Base-by-base conservation (phyloP, 2,888 invertebrate species). In the Polymixis flavicincta region DNA sequence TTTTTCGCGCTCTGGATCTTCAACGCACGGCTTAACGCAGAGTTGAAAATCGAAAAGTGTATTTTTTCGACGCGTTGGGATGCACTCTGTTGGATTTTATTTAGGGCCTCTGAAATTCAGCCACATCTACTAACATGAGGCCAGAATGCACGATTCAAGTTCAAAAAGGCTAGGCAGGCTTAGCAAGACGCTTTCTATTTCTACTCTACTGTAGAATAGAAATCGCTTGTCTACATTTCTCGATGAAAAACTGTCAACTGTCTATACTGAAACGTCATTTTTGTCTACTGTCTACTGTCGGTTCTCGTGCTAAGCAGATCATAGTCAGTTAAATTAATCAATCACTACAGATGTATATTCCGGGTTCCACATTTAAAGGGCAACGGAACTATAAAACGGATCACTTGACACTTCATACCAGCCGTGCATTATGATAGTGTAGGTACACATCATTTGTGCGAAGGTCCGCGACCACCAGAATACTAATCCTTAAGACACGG, bases 401-500 rank as follows among this genome's bases (percentile, higher is more conserved):
- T 55, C 13, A 42, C 59, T n/a, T 52, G 22, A 42, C 45, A 73
- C 9, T 48, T n/a, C 25, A 22, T 32, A 55, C 55, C 19, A 32
- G 11, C 17, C 57, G 22, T 57, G 68, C 68, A 72, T 78, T 55
- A 19, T 32, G 65, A 76, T 64, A 32, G 63, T 4, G 28, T 3
- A 17, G 9, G 25, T n/a, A 74, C 78, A 54, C 13, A 28, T 22
- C 54, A 54, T 52, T 32, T 8, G 48, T 28, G 6, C 9, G 64
- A 74, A 82, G 75, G 71, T 42, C 66, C 50, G 25, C 61, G 25
- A 52, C 75, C 42, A 14, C 2, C 32, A 45, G 82, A 71, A 82
- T 82, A 82, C 80, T 82, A 82, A 82, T 79, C 60, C 19, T 13
- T 0, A 25, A 19, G 2, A 48, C 13, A 50, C 28, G 64, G 64